phyloP scores from a whole-genome alignment of 2,888 invertebrate species.

The Torymus auratus region DNA sequence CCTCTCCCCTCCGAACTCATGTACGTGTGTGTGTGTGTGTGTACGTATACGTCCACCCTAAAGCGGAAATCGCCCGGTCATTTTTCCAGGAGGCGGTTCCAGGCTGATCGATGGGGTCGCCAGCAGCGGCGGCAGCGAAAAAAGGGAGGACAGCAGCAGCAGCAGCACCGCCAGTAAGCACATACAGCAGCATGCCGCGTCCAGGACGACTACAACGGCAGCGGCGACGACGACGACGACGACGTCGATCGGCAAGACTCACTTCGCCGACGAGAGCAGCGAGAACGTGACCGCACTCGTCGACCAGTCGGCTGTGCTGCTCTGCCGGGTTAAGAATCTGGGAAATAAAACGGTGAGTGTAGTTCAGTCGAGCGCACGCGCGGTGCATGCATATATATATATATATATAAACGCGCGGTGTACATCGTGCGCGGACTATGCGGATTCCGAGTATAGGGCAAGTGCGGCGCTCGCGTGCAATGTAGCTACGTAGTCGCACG shows the following conservation, averaged over 20 bases:
- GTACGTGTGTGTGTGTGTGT: background rate
- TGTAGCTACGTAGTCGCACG: too few relatives aligned
- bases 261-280: conserved; percentile 88
- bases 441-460: too few relatives aligned
- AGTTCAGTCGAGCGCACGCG: background rate
- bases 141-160: conserved; percentile 31
- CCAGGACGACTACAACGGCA: conserved; percentile 41
- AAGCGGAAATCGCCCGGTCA: conserved; percentile 52
- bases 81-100: conserved; percentile 52
- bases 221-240: conserved; percentile 46
- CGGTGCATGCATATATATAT: background rate
- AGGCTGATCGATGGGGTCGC: conserved; percentile 54
- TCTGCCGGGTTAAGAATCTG: conserved; percentile 89
- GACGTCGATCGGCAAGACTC: conserved; percentile 80
- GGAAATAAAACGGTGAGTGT: conserved; percentile 89
- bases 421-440: too few relatives aligned
- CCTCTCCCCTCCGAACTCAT: background rate
- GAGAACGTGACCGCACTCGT: conserved; percentile 89
- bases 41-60: background rate
- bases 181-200: background rate
- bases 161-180: background rate
- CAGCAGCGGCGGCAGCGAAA: conserved; percentile 6
- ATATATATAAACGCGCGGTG: too few relatives aligned
- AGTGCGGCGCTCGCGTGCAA: too few relatives aligned
- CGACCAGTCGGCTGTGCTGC: conserved; percentile 86